Conservation (phyloP, 1,140 invertebrate genomes). For the Drosophila pallidifrons region DNA sequence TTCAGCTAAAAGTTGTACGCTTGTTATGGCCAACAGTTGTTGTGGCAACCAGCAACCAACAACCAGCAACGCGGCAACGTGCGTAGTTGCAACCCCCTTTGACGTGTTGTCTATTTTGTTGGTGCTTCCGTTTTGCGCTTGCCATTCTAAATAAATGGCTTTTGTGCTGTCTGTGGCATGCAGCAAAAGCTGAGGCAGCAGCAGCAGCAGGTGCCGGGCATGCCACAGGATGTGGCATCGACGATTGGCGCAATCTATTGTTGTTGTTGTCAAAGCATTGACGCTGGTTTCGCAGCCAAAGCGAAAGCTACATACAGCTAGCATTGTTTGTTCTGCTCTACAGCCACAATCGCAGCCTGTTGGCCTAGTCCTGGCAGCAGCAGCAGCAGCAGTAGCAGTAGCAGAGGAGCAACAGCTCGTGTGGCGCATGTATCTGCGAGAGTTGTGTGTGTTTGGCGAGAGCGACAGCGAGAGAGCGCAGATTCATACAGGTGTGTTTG, state of each 20-base stretch:
- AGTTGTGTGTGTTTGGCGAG: background rate
- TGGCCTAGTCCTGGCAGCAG: conserved; percentile 71
- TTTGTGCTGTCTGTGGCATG: conserved; percentile 61
- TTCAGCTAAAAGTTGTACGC: conserved; percentile 15
- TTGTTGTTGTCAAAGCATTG: conserved; percentile 20
- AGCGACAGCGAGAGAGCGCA: conserved; percentile 13
- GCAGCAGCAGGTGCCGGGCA: conserved; percentile 70
- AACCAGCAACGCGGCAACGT: background rate
- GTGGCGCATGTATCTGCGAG: conserved; percentile 36
- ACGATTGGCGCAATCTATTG: conserved; percentile 31
- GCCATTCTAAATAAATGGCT: conserved; percentile 77
- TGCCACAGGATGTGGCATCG: conserved; percentile 68
- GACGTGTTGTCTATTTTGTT: conserved; percentile 69
- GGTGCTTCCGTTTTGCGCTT: conserved; percentile 71
- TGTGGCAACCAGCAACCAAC: conserved; percentile 51
- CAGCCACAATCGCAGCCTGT: conserved; percentile 45
- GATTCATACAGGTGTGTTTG: conserved; percentile 71
- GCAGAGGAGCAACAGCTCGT: conserved; percentile 41
- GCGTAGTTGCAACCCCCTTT: conserved; percentile 5
- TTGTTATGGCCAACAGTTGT: conserved; percentile 70
- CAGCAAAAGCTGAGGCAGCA: conserved; percentile 33
- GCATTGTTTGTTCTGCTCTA: conserved; percentile 24
- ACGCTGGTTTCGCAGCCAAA: conserved; percentile 28
- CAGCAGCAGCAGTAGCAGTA: conserved; percentile 40
- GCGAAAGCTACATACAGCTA: conserved; percentile 1